phyloP scores from a whole-genome alignment of 2,797 vertebrate genomes.

The Thalassophryne amazonica region DNA sequence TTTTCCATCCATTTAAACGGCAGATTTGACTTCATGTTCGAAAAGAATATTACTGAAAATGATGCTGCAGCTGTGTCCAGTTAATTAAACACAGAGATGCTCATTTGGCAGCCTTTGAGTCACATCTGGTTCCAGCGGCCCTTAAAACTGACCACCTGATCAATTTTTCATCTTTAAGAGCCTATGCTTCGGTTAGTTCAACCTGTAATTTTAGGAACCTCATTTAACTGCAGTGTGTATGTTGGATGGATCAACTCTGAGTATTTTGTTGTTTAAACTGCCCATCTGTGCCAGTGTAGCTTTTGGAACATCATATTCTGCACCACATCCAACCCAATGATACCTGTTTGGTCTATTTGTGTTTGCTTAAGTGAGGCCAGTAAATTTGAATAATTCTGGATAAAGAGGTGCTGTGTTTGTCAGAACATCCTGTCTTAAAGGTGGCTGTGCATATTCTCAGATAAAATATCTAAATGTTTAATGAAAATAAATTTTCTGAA shows the following conservation, averaged over 20 bases:
- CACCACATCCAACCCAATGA: slow-evolving; percentile 8
- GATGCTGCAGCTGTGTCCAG: neutral
- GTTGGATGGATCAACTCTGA: slow-evolving; percentile 3
- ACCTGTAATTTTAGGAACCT: slow-evolving; percentile 11
- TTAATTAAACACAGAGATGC: slow-evolving; percentile 20
- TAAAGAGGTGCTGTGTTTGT: too few species aligned
- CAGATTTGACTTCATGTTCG: neutral
- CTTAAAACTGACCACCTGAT: slow-evolving; percentile 23
- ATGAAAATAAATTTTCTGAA: too few species aligned
- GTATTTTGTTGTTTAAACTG: neutral
- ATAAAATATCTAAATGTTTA: too few species aligned
- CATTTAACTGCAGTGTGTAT: slow-evolving; percentile 10
- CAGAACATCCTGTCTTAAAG: too few species aligned
- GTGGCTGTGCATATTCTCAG: too few species aligned
- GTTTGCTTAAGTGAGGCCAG: slow-evolving; percentile 20
- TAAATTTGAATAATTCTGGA: too few species aligned
- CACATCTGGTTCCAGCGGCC: slow-evolving; percentile 36
- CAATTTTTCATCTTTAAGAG: slow-evolving; percentile 18
- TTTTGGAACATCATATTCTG: neutral
- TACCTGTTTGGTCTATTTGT: slow-evolving; percentile 28
- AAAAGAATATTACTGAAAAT: neutral
- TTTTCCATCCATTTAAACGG: neutral
- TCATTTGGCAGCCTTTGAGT: slow-evolving; percentile 12
- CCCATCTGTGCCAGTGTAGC: neutral
- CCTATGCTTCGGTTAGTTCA: neutral